phyloP scores from a whole-genome alignment of 2,888 invertebrate species.

The Caenorhabditis becei region DNA sequence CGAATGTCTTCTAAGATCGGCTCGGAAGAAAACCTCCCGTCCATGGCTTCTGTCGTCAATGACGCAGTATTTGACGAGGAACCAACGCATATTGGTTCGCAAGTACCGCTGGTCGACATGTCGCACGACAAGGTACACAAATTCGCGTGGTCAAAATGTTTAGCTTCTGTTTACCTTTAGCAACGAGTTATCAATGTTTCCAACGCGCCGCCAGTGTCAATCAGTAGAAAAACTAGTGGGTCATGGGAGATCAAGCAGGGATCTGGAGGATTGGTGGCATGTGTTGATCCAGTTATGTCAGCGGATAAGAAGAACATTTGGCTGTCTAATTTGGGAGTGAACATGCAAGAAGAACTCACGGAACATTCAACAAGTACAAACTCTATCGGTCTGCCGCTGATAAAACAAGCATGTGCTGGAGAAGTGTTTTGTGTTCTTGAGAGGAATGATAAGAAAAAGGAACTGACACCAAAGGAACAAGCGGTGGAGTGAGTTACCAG shows the following conservation, averaged over 20 bases:
- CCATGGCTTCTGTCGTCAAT: conserved; percentile 64
- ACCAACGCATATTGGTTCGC: not conserved
- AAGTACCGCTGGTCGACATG: conserved; percentile 44
- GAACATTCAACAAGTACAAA: conserved; percentile 71
- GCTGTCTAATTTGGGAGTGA: conserved; percentile 74
- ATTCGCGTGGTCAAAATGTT: not conserved
- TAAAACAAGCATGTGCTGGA: conserved; percentile 75
- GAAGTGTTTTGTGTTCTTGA: conserved; percentile 76
- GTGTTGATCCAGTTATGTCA: conserved; percentile 78
- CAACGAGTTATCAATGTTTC: conserved; percentile 80
- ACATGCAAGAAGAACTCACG: conserved; percentile 64
- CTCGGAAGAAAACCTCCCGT: conserved; percentile 69
- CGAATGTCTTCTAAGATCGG: conserved; percentile 72
- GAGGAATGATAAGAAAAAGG: conserved; percentile 70
- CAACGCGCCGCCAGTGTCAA: conserved; percentile 79
- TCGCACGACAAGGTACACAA: conserved; percentile 55
- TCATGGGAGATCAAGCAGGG: conserved; percentile 78
- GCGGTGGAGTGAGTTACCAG: conserved; percentile 67
- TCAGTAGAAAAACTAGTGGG: conserved; percentile 70
- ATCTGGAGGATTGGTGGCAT: conserved; percentile 77
- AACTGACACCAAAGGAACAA: conserved; percentile 66
- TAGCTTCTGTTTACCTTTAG: conserved; percentile 53
- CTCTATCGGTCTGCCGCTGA: conserved; percentile 76
- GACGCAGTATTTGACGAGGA: conserved; percentile 65
- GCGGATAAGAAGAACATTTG: conserved; percentile 76